A percentile compares a stretch with the other conserved stretches of the same genome.
phyloP scores from a whole-genome alignment of 2,113 vertebrate species.

The Isichthys henryi region DNA sequence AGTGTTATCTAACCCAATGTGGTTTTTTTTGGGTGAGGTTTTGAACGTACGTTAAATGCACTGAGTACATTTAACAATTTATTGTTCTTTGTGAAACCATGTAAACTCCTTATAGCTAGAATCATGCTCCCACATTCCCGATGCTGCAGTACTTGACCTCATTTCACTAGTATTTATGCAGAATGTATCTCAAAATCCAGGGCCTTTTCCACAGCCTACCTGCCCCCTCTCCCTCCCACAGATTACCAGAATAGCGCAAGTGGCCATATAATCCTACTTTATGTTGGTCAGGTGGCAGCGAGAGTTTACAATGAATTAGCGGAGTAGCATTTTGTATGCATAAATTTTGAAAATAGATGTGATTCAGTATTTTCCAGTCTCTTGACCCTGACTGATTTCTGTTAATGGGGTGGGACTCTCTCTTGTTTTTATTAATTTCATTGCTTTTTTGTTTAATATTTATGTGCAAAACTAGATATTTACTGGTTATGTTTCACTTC shows the following conservation, averaged over 20 bases:
- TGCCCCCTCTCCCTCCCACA: neutral
- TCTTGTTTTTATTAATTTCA: neutral
- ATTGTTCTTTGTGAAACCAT: conserved; percentile 26
- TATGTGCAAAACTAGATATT: conserved; percentile 27
- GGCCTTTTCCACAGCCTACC: neutral
- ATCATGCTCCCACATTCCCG: neutral
- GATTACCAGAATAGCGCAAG: neutral
- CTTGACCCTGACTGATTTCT: neutral
- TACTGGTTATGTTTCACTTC: conserved; percentile 20
- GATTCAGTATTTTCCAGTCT: neutral
- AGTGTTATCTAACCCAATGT: conserved; percentile 26
- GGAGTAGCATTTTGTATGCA: neutral
- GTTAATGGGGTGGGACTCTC: neutral
- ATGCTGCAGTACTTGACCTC: neutral
- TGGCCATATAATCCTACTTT: neutral
- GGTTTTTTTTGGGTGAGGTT: conserved; percentile 28
- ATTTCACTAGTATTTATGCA: neutral
- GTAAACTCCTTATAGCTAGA: conserved; percentile 15
- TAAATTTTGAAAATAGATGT: neutral
- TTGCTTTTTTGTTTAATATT: conserved; percentile 33
- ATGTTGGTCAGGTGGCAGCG: neutral
- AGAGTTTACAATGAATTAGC: neutral
- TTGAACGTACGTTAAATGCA: conserved; percentile 34
- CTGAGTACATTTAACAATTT: conserved; percentile 42
- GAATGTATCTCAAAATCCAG: neutral